A percentile compares a stretch with the other conserved stretches of the same genome.
These are phyloP conservation scores for Tetrax tetrax DNA, from an alignment of 2,113 vertebrate genomes.

Conservation along the genomic window DNA sequence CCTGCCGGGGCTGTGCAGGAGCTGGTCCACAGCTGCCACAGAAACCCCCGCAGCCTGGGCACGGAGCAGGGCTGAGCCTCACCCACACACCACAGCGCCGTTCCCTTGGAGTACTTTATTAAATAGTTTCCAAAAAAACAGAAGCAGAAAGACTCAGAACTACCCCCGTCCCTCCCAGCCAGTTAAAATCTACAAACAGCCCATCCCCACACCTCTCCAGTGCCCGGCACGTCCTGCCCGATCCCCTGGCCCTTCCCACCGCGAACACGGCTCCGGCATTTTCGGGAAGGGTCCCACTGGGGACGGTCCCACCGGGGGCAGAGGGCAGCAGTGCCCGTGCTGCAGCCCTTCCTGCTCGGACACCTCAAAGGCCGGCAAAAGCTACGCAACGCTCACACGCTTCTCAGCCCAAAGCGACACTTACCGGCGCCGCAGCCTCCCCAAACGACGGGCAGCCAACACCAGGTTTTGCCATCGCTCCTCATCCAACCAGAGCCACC, in stretches of 20 bases:
- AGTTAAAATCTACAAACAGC: conserved; percentile 4
- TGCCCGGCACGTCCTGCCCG: neutral
- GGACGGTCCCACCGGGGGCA: too few relatives aligned
- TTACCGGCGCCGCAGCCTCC: neutral
- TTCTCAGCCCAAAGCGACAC: neutral
- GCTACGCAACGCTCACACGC: neutral
- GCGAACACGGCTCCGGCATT: neutral
- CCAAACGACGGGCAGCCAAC: neutral
- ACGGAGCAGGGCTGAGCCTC: neutral
- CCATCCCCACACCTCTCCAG: neutral
- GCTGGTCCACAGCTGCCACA: rapidly evolving
- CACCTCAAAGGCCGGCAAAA: neutral
- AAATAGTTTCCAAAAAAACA: conserved; percentile 68
- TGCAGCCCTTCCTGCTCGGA: neutral
- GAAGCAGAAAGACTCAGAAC: conserved; percentile 32
- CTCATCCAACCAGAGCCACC: neutral
- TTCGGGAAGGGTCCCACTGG: rapidly evolving
- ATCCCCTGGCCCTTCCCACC: neutral
- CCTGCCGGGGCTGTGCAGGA: neutral
- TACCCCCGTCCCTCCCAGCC: neutral
- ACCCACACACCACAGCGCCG: rapidly evolving
- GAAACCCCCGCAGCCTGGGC: neutral
- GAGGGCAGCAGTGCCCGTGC: neutral
- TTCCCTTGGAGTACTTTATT: conserved; percentile 75
- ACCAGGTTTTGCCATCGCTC: neutral